Evolutionary conservation across 2,888 invertebrate species (phyloP).

Genomic region (Stenchaetothrips biformis): DNA sequence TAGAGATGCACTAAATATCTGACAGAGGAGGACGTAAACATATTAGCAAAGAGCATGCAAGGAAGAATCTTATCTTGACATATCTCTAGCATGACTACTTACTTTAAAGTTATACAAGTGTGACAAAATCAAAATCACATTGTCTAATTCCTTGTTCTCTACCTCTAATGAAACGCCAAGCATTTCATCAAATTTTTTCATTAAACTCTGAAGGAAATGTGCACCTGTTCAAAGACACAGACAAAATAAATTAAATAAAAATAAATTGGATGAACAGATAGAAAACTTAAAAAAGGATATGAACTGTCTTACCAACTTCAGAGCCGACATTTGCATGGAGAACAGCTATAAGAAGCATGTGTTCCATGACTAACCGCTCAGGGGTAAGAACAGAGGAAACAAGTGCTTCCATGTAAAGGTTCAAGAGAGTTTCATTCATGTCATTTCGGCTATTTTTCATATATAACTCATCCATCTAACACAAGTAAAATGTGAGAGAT

Average conservation of each 20-base stretch:
- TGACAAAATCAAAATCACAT: conserved; percentile 68
- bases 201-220: conserved; percentile 72
- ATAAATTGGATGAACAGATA: conserved; percentile 20
- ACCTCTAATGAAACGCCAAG: conserved; percentile 52
- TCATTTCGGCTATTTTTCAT: conserved; percentile 73
- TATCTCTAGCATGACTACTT: conserved; percentile 32
- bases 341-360: conserved; percentile 74
- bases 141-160: conserved; percentile 76
- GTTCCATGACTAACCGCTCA: conserved; percentile 74
- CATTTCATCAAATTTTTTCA: conserved; percentile 61
- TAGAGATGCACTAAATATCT: conserved; percentile 72
- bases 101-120: conserved; percentile 88
- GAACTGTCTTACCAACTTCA: conserved; percentile 68
- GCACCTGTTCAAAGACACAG: conserved; percentile 54
- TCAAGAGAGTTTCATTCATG: conserved; percentile 69
- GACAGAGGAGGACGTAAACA: conserved; percentile 38
- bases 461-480: conserved; percentile 73
- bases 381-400: conserved; percentile 59
- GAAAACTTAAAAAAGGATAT: background rate
- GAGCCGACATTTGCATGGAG: conserved; percentile 85
- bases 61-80: background rate
- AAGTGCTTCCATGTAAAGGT: conserved; percentile 65
- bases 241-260: background rate
- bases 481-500: conserved; percentile 33
- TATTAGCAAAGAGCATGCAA: background rate